Evolutionary conservation across 1,140 invertebrate species (phyloP).

Genomic region (Panagrolaimus sp.): DNA sequence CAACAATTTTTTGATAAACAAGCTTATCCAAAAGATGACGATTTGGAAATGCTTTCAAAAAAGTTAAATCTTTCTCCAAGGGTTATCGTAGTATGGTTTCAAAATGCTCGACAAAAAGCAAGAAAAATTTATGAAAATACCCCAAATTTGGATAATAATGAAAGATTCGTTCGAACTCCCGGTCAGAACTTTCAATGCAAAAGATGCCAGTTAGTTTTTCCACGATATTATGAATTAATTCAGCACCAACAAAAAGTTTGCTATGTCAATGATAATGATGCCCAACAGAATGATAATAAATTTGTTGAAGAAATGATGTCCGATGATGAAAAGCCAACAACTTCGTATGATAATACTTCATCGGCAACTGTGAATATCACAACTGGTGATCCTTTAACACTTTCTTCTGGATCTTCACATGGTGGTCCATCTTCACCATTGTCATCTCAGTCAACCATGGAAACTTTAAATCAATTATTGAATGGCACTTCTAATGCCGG

Average conservation of each 20-base stretch:
- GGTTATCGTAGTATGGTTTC: constrained; percentile 96
- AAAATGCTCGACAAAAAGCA: constrained; percentile 87
- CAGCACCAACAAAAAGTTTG: constrained; percentile 97
- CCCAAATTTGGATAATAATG: constrained; percentile 69
- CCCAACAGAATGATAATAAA: constrained; percentile 56
- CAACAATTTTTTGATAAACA: constrained; percentile 99
- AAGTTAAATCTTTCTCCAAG: constrained; percentile 82
- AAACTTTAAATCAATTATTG: constrained; percentile 48
- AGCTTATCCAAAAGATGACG: constrained; percentile 91
- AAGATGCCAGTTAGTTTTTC: constrained; percentile 93
- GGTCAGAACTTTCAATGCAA: constrained; percentile 97
- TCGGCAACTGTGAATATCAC: constrained; percentile 30
- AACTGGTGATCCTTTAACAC: constrained; percentile 15
- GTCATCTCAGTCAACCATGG: constrained; percentile 46
- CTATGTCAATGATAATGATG: constrained; percentile 68
- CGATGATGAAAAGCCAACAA: constrained; percentile 51
- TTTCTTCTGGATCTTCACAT: constrained; percentile 23
- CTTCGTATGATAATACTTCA: constrained; percentile 41
- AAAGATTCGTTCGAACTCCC: constrained; percentile 83
- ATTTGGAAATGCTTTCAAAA: constrained; percentile 94
- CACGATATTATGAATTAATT: constrained; percentile 95
- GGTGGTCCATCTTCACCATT: constrained; percentile 58
- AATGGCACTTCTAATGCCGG: constrained; percentile 44
- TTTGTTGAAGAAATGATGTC: constrained; percentile 37
- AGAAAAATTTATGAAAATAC: constrained; percentile 95